Conservation (phyloP, 1,140 invertebrate genomes). For the Lamellibrachia luymesi region DNA sequence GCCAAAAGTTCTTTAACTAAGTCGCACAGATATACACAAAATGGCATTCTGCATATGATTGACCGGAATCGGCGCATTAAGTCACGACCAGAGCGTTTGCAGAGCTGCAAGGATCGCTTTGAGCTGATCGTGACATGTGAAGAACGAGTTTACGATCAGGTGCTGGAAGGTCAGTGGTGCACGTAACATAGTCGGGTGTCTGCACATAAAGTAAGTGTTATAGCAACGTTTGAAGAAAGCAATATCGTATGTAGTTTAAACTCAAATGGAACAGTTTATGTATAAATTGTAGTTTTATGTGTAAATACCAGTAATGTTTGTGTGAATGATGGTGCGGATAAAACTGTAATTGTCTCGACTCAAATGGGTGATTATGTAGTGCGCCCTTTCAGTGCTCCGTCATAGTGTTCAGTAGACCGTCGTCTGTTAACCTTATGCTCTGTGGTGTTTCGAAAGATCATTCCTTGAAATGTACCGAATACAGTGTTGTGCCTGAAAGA, state of each 20-base stretch:
- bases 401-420: too few relatives aligned
- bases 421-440: background rate
- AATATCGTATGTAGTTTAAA: background rate
- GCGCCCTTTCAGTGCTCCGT: too few relatives aligned
- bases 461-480: background rate
- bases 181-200: background rate
- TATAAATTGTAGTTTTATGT: background rate
- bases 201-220: background rate
- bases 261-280: background rate
- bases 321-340: background rate
- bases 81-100: conserved; percentile 89
- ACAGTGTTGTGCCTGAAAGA: background rate
- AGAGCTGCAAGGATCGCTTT: conserved; percentile 85
- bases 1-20: conserved; percentile 1
- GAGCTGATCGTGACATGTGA: conserved; percentile 97
- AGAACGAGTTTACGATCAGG: conserved; percentile 97
- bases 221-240: background rate
- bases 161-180: conserved; percentile 64
- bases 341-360: background rate
- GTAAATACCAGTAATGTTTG: background rate
- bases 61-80: conserved; percentile 97
- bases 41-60: conserved; percentile 97
- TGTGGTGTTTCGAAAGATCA: background rate
- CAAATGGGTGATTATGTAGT: background rate
- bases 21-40: conserved; percentile 72